A percentile compares a stretch with the other conserved stretches of the same genome.
Evolutionary conservation across 1,140 invertebrate genomes (phyloP).

Genomic region (Bombus cullumanus): DNA sequence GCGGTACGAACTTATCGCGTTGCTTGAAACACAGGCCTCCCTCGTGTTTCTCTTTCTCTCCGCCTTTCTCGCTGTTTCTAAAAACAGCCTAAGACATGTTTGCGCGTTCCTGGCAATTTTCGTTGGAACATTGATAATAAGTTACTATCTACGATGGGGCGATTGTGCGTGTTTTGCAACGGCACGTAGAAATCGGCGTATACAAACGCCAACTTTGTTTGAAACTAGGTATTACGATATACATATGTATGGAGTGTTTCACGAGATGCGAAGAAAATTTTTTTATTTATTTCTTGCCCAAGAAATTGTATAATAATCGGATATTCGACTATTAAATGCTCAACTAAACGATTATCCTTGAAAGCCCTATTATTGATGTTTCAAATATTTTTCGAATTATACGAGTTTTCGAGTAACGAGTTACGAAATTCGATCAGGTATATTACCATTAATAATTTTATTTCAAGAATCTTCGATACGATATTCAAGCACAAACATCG

Average conservation of each 20-base stretch:
- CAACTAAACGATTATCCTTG: too few relatives aligned
- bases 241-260: not conserved
- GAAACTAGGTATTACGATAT: not conserved
- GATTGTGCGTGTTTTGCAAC: not conserved
- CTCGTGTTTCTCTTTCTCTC: conserved; percentile 10
- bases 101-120: not conserved
- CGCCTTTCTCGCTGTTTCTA: conserved; percentile 1
- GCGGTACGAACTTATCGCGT: conserved; percentile 76
- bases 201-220: not conserved
- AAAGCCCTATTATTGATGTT: too few relatives aligned
- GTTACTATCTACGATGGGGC: not conserved
- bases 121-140: conserved; percentile 1
- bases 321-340: too few relatives aligned
- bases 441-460: too few relatives aligned
- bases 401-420: too few relatives aligned
- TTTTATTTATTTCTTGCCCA: not conserved
- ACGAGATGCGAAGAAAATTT: not conserved
- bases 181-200: not conserved
- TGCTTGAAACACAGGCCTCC: conserved; percentile 48
- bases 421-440: too few relatives aligned
- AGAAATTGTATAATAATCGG: too few relatives aligned
- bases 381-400: too few relatives aligned
- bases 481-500: too few relatives aligned
- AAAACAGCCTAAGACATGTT: not conserved
- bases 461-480: too few relatives aligned